Conservation (phyloP, 2,797 vertebrate species). For the Channallabes apus region DNA sequence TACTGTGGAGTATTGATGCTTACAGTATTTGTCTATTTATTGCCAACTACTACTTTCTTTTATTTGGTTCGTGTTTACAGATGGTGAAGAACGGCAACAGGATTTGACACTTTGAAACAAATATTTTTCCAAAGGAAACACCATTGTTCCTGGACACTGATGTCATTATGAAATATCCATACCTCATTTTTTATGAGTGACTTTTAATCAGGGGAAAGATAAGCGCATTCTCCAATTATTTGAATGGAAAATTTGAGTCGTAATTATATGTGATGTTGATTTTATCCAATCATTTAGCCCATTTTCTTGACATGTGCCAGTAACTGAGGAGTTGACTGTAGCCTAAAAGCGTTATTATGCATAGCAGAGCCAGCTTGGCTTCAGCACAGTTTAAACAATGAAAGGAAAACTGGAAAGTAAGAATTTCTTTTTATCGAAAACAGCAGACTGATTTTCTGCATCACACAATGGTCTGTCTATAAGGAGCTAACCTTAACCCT, state of each 20-base stretch:
- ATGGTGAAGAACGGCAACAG: not conserved
- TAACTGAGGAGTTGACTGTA: not conserved
- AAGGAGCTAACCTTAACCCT: not conserved
- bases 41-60: not conserved
- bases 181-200: not conserved
- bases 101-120: not conserved
- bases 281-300: not conserved
- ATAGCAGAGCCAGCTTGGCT: slow-evolving; percentile 1
- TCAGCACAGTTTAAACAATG: not conserved
- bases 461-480: not conserved
- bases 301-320: not conserved
- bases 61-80: not conserved
- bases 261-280: not conserved
- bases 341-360: not conserved
- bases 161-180: not conserved
- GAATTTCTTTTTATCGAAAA: not conserved
- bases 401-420: not conserved
- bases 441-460: not conserved
- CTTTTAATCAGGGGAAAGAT: not conserved
- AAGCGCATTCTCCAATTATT: not conserved
- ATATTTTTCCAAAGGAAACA: not conserved
- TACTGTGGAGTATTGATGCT: not conserved
- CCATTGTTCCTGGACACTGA: not conserved
- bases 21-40: not conserved
- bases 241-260: not conserved